A percentile compares a stretch with the other conserved stretches of the same genome.
Conservation (phyloP, 1,140 invertebrate species). For the Popillia japonica region DNA sequence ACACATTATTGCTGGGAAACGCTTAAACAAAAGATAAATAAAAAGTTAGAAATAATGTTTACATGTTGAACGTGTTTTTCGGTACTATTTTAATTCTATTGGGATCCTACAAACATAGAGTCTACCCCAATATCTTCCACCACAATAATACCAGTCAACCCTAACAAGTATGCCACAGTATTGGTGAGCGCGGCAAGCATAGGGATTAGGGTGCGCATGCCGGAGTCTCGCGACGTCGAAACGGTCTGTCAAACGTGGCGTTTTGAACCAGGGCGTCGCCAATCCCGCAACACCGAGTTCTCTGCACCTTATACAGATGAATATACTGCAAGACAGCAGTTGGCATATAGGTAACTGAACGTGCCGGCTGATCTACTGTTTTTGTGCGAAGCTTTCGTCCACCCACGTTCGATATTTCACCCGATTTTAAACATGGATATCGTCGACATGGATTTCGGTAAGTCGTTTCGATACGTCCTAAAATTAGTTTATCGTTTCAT, state of each 20-base stretch:
- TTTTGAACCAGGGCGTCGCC: slow-evolving; percentile 53
- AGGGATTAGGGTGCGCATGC: slow-evolving; percentile 49
- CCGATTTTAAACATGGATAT: slow-evolving; percentile 40
- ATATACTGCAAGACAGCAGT: slow-evolving; percentile 47
- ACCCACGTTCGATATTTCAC: slow-evolving; percentile 28
- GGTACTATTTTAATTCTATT: slow-evolving; percentile 13
- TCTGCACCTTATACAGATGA: slow-evolving; percentile 49
- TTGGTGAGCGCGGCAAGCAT: slow-evolving; percentile 34
- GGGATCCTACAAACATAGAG: slow-evolving; percentile 29
- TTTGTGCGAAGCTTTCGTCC: slow-evolving; percentile 39
- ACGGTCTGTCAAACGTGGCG: slow-evolving; percentile 52
- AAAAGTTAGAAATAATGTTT: slow-evolving; percentile 18
- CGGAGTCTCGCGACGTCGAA: slow-evolving; percentile 45
- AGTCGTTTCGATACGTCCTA: slow-evolving; percentile 41
- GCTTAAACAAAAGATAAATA: not conserved
- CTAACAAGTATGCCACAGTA: slow-evolving; percentile 26
- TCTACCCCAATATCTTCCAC: slow-evolving; percentile 37
- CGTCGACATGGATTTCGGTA: slow-evolving; percentile 45
- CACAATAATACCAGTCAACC: slow-evolving; percentile 38
- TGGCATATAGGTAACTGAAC: slow-evolving; percentile 38
- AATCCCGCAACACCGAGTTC: slow-evolving; percentile 46
- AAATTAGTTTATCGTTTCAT: slow-evolving; percentile 19
- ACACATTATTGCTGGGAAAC: not conserved
- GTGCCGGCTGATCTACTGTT: slow-evolving; percentile 40
- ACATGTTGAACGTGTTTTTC: slow-evolving; percentile 27